These are phyloP conservation scores for Ips nitidus DNA, from an alignment of 1,140 invertebrate genomes.

Conservation along the genomic window DNA sequence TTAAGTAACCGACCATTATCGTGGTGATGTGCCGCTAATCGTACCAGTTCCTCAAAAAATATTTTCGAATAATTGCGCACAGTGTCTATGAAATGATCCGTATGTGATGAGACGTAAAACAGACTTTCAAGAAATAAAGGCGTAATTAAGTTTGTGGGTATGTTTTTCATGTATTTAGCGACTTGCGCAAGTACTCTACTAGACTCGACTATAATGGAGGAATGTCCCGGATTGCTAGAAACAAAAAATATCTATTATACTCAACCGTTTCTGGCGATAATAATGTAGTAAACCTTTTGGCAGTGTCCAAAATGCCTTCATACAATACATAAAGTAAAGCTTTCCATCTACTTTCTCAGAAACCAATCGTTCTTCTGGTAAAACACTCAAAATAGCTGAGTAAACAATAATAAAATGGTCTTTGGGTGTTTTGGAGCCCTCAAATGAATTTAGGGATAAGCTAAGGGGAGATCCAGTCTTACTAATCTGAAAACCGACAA, in stretches of 20 bases:
- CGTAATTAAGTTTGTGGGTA: conserved; percentile 29
- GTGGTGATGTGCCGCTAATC: conserved; percentile 33
- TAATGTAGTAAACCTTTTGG: conserved; percentile 22
- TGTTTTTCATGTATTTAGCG: conserved; percentile 31
- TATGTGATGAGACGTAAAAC: conserved; percentile 32
- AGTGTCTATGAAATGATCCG: conserved; percentile 36
- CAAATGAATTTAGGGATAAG: conserved; percentile 27
- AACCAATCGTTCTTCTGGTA: conserved; percentile 32
- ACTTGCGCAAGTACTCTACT: conserved; percentile 28
- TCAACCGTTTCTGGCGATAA: background rate
- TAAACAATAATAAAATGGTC: conserved; percentile 35
- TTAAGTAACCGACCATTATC: conserved; percentile 29
- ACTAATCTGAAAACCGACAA: conserved; percentile 30
- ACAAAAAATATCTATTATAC: background rate
- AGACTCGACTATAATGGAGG: conserved; percentile 30
- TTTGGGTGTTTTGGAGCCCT: conserved; percentile 18
- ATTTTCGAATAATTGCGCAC: conserved; percentile 33
- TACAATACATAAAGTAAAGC: conserved; percentile 27
- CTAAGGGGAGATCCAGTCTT: conserved; percentile 28
- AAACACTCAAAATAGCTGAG: conserved; percentile 33
- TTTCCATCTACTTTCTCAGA: conserved; percentile 33
- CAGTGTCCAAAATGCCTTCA: conserved; percentile 35
- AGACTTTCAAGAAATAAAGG: conserved; percentile 31
- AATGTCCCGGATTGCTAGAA: conserved; percentile 33
- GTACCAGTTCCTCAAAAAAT: conserved; percentile 37